These are phyloP conservation scores for Cecidostiba fungosa DNA, from an alignment of 2,888 invertebrate species.

Conservation along the genomic window DNA sequence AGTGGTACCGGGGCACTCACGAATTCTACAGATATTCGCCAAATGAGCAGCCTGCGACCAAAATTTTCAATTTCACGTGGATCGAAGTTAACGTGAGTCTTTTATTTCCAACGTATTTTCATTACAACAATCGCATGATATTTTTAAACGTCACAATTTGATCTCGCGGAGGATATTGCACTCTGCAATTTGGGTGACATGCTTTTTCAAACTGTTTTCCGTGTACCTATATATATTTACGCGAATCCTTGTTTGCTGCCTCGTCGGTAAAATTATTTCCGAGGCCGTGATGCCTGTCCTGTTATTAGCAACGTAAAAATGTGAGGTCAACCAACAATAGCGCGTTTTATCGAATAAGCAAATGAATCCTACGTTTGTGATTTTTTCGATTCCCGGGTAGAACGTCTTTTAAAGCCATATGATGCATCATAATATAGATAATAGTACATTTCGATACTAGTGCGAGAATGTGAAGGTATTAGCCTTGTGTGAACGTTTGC, in stretches of 20 bases:
- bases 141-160: background rate
- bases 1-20: constrained; percentile 92
- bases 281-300: constrained; percentile 2
- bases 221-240: background rate
- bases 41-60: constrained; percentile 86
- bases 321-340: constrained; percentile 24
- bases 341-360: constrained; percentile 52
- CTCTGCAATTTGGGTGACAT: background rate
- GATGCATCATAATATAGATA: constrained; percentile 15
- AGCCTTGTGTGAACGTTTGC: too few relatives aligned
- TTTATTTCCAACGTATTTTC: too few relatives aligned
- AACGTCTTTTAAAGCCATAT: too few relatives aligned
- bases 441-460: too few relatives aligned
- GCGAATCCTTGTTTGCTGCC: background rate
- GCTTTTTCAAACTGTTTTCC: background rate
- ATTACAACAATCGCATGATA: too few relatives aligned
- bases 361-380: constrained; percentile 46
- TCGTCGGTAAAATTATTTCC: background rate
- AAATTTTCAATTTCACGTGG: constrained; percentile 88
- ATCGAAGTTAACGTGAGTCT: constrained; percentile 91
- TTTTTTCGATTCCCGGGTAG: constrained; percentile 34
- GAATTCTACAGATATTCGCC: constrained; percentile 94
- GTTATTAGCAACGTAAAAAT: constrained; percentile 43
- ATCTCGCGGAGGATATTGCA: background rate
- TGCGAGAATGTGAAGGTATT: too few relatives aligned